Evolutionary conservation across 2,113 vertebrate species (phyloP).

Genomic region (Dromaius novaehollandiae): DNA sequence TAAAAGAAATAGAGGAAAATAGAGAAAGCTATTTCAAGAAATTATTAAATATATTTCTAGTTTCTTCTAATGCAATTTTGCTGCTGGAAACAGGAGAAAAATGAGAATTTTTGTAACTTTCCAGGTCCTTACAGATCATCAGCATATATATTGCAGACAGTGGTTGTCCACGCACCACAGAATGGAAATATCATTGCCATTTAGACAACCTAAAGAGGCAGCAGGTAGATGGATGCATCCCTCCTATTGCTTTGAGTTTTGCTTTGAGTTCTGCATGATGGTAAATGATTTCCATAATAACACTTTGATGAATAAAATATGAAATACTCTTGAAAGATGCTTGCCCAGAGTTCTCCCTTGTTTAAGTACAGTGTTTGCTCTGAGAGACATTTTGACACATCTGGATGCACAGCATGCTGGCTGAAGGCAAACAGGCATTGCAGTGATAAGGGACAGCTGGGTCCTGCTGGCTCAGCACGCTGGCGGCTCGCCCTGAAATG

Average conservation of each 20-base stretch:
- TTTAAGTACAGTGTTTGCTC: background rate
- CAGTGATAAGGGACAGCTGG: conserved; percentile 55
- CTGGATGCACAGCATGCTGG: conserved; percentile 25
- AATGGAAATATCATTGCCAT: background rate
- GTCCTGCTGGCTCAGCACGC: conserved; percentile 70
- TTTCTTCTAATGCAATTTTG: background rate
- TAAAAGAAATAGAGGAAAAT: background rate
- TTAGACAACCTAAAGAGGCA: background rate
- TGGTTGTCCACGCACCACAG: background rate
- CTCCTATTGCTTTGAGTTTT: background rate
- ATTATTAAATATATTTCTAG: background rate
- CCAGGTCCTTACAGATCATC: background rate
- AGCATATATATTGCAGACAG: background rate
- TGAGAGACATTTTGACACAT: conserved; percentile 5
- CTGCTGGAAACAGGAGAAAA: background rate
- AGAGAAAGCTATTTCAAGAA: background rate
- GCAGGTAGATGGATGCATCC: background rate
- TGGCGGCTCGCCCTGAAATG: background rate
- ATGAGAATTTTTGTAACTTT: background rate
- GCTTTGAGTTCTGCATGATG: background rate
- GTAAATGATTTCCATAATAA: background rate
- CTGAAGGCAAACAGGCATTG: conserved; percentile 40
- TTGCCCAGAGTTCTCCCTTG: background rate
- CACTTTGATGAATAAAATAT: conserved; percentile 43
- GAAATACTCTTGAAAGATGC: conserved; percentile 13